A percentile compares a stretch with the other conserved stretches of the same genome.
Evolutionary conservation across 2,888 invertebrate genomes (phyloP).

Genomic region (Blera fallax): DNA sequence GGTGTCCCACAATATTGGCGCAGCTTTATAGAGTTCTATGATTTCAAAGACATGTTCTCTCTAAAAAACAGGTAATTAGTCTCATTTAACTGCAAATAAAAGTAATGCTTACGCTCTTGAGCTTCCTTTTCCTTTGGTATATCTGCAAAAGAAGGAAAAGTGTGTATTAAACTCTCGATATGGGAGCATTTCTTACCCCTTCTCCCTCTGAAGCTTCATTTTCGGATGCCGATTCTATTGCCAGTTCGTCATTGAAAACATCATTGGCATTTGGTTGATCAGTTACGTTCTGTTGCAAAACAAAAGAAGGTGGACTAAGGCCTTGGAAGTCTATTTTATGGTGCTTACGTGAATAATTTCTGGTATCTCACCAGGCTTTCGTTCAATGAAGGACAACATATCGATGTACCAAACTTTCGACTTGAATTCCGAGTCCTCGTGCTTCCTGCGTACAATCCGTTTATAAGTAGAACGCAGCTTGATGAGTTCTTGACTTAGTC

Average conservation of each 20-base stretch:
- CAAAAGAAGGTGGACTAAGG: neutral
- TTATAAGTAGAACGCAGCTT: slow-evolving; percentile 44
- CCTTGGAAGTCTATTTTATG: neutral
- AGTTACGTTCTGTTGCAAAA: neutral
- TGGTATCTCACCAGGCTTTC: neutral
- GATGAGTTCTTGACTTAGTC: slow-evolving; percentile 24
- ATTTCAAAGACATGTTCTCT: slow-evolving; percentile 53
- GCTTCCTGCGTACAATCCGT: slow-evolving; percentile 18
- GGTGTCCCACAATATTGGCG: slow-evolving; percentile 51
- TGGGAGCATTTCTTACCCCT: neutral
- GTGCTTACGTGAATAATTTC: neutral
- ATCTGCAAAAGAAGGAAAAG: neutral
- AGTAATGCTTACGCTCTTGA: slow-evolving; percentile 24
- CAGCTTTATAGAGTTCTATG: slow-evolving; percentile 52
- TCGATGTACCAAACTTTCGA: slow-evolving; percentile 50
- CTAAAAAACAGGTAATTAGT: neutral
- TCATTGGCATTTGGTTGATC: neutral
- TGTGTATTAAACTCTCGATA: neutral
- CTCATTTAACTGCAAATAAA: too few species aligned
- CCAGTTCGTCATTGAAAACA: neutral
- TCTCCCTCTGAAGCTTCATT: neutral
- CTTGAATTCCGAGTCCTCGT: slow-evolving; percentile 12
- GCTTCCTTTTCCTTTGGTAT: neutral
- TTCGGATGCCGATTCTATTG: neutral
- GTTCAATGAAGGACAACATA: slow-evolving; percentile 41